Evolutionary conservation across 1,140 invertebrate genomes (phyloP).

Genomic region (Nebria ingens): DNA sequence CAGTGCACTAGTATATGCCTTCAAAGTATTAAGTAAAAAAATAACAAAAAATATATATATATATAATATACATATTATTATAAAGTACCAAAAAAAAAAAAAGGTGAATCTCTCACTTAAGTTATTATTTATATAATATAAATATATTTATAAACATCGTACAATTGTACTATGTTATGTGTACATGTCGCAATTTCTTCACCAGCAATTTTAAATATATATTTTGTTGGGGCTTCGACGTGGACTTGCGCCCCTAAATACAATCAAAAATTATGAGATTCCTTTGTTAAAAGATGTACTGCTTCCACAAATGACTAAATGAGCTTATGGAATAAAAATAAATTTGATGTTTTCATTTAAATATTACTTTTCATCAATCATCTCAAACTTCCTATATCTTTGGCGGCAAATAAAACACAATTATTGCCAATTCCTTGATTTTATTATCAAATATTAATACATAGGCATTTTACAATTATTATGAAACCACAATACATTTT

Average conservation of each 20-base stretch:
- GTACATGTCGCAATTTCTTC: neutral
- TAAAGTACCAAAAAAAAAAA: conserved; percentile 3
- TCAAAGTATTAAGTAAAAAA: neutral
- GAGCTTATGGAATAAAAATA: conserved; percentile 6
- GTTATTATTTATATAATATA: neutral
- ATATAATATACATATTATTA: too few species aligned
- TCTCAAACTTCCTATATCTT: too few species aligned
- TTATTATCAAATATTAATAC: neutral
- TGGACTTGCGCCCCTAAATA: too few species aligned
- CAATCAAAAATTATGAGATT: conserved; percentile 7
- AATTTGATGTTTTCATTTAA: conserved; percentile 10
- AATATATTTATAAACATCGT: neutral
- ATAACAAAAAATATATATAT: neutral
- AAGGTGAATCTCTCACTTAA: neutral
- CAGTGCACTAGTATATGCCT: neutral
- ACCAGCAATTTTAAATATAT: too few species aligned
- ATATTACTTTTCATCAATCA: too few species aligned
- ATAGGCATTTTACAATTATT: neutral
- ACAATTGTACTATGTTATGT: too few species aligned
- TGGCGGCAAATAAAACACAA: too few species aligned
- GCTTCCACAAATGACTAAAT: conserved; percentile 8
- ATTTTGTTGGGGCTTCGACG: too few species aligned
- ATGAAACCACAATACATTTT: too few species aligned
- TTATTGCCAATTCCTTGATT: neutral
- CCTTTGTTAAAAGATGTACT: conserved; percentile 1